Evolutionary conservation across 2,113 vertebrate species (phyloP).

Genomic region (Micronycteris hirsuta): DNA sequence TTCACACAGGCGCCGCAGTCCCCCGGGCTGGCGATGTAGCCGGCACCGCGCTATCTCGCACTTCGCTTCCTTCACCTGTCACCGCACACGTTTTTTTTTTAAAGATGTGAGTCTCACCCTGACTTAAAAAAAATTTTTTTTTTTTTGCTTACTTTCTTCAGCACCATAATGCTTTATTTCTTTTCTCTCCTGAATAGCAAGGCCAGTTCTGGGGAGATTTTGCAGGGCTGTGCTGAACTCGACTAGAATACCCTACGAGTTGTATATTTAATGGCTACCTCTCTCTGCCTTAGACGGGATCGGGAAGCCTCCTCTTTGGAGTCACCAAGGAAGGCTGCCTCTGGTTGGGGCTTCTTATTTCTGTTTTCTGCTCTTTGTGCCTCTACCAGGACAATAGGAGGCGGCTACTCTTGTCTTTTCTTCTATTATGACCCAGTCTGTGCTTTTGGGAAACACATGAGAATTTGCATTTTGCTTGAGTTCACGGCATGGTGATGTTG

Average conservation of each 20-base stretch:
- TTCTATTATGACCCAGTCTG: not conserved
- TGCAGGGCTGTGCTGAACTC: not conserved
- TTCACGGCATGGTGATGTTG: not conserved
- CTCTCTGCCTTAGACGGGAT: not conserved
- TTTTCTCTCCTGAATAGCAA: not conserved
- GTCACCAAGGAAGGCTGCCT: not conserved
- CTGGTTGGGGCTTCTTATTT: not conserved
- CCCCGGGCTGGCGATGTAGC: slow-evolving; percentile 13
- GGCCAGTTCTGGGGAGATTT: not conserved
- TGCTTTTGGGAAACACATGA: not conserved
- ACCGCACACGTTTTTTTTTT: slow-evolving; percentile 29
- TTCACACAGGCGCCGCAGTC: not conserved
- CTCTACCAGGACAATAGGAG: not conserved
- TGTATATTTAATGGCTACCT: not conserved
- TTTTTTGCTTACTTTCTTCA: not conserved
- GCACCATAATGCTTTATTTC: not conserved
- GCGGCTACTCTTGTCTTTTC: not conserved
- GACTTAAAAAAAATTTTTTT: not conserved
- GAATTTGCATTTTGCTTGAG: slow-evolving; percentile 18
- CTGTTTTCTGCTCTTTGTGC: not conserved
- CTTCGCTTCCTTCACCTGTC: slow-evolving; percentile 14
- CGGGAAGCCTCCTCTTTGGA: not conserved
- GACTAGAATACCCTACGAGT: not conserved
- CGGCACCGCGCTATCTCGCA: slow-evolving; percentile 11
- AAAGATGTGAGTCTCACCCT: slow-evolving; percentile 6